These are phyloP conservation scores for Melinopterus prodromus DNA, from an alignment of 2,888 invertebrate species.

Conservation along the genomic window DNA sequence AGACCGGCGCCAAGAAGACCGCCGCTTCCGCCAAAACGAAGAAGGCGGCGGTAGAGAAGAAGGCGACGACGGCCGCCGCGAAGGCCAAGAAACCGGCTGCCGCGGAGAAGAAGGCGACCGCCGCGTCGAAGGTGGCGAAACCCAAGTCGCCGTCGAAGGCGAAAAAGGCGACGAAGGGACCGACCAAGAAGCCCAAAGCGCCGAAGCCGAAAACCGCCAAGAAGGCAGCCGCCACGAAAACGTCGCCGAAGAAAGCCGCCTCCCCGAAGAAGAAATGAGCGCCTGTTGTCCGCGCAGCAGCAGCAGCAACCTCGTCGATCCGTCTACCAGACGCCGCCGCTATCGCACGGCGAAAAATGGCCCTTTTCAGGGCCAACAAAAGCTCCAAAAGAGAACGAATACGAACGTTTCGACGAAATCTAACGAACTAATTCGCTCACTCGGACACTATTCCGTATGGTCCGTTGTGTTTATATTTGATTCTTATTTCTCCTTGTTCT, in stretches of 20 bases:
- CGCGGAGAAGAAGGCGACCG: too few species aligned
- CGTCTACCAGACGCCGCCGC: neutral
- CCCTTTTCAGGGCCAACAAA: constrained; percentile 52
- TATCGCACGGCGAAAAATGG: constrained; percentile 42
- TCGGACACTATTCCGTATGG: too few species aligned
- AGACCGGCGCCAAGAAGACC: constrained; percentile 30
- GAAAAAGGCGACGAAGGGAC: constrained; percentile 56
- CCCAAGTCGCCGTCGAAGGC: constrained; percentile 53
- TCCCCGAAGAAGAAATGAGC: constrained; percentile 27
- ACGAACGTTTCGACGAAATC: too few species aligned
- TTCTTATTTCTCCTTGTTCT: too few species aligned
- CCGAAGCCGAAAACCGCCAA: constrained; percentile 56
- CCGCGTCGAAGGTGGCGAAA: constrained; percentile 29
- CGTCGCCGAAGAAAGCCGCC: constrained; percentile 31
- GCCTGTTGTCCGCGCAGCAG: neutral
- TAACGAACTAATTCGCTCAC: too few species aligned
- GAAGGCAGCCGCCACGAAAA: constrained; percentile 33
- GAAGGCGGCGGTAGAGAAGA: constrained; percentile 38
- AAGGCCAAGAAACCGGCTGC: too few species aligned
- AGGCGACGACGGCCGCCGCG: too few species aligned
- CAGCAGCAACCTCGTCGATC: neutral
- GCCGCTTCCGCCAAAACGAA: constrained; percentile 28
- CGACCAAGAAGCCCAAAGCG: constrained; percentile 56
- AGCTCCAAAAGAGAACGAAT: too few species aligned
- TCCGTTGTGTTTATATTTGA: too few species aligned